Conservation (phyloP, 2,797 vertebrate species). For the Heliangelus exortis region DNA sequence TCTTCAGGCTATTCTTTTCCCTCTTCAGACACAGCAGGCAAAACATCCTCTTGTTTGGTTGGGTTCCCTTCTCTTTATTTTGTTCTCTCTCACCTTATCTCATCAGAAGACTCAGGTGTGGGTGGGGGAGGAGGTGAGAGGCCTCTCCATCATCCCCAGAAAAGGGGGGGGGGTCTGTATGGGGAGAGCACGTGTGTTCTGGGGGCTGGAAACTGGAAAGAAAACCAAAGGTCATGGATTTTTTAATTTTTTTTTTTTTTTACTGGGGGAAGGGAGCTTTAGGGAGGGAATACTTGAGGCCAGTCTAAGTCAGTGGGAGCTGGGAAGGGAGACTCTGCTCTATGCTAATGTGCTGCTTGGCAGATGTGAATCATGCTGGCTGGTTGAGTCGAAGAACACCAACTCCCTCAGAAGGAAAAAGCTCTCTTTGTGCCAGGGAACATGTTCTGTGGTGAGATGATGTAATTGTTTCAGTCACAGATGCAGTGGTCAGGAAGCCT, state of each 20-base stretch:
- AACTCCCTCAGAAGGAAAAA: slow-evolving; percentile 73
- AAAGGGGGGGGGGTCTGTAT: background rate
- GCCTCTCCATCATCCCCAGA: background rate
- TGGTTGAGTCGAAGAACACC: slow-evolving; percentile 64
- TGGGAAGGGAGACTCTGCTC: slow-evolving; percentile 66
- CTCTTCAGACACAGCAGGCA: slow-evolving; percentile 63
- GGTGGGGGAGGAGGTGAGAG: background rate
- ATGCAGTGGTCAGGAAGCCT: slow-evolving; percentile 15
- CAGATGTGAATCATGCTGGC: slow-evolving; percentile 71
- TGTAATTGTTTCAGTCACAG: slow-evolving; percentile 64
- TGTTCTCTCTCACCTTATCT: background rate
- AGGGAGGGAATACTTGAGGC: slow-evolving; percentile 37
- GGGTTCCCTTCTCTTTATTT: background rate
- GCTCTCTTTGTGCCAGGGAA: slow-evolving; percentile 69
- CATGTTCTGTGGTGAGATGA: slow-evolving; percentile 70
- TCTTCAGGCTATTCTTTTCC: slow-evolving; percentile 74
- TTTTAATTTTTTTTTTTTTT: background rate
- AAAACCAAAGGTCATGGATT: slow-evolving; percentile 19
- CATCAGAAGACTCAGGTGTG: background rate
- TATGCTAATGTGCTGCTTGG: slow-evolving; percentile 73
- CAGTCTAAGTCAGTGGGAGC: slow-evolving; percentile 68
- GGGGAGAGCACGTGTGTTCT: background rate
- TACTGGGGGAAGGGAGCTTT: background rate
- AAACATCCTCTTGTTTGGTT: slow-evolving; percentile 42
- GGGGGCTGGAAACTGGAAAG: background rate